A percentile compares a stretch with the other conserved stretches of the same genome.
Evolutionary conservation across 1,140 invertebrate genomes (phyloP).

Genomic region (Tetramorium simillimum): DNA sequence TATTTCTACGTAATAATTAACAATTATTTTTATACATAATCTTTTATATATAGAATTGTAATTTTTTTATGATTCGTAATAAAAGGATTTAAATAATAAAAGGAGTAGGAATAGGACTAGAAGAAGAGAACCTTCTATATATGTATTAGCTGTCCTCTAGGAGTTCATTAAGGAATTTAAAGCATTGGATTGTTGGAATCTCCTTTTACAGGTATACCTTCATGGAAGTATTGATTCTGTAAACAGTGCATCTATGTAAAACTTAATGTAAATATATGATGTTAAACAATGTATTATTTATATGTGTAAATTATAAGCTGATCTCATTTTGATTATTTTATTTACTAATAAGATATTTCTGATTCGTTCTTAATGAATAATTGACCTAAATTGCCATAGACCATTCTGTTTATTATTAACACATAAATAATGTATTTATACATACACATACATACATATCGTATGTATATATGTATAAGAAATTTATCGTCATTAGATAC

Average conservation of each 20-base stretch:
- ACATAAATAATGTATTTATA: background rate
- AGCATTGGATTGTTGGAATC: slow-evolving; percentile 30
- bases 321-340: background rate
- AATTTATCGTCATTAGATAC: background rate
- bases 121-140: slow-evolving; percentile 37
- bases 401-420: background rate
- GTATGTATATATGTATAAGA: background rate
- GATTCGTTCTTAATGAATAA: background rate
- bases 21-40: slow-evolving; percentile 3
- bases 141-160: slow-evolving; percentile 30
- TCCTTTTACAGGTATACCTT: slow-evolving; percentile 49
- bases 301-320: background rate
- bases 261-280: background rate
- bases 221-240: slow-evolving; percentile 53
- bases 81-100: slow-evolving; percentile 8
- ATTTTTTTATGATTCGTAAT: background rate
- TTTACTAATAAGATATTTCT: slow-evolving; percentile 9
- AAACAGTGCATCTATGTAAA: slow-evolving; percentile 35
- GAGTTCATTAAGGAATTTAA: slow-evolving; percentile 50
- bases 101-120: slow-evolving; percentile 26
- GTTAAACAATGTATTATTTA: slow-evolving; percentile 2
- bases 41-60: background rate
- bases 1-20: background rate
- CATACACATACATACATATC: no score
- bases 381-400: background rate